A percentile compares a stretch with the other conserved stretches of the same genome.
Conservation (phyloP, 2,113 vertebrate genomes). For the Strix uralensis region DNA sequence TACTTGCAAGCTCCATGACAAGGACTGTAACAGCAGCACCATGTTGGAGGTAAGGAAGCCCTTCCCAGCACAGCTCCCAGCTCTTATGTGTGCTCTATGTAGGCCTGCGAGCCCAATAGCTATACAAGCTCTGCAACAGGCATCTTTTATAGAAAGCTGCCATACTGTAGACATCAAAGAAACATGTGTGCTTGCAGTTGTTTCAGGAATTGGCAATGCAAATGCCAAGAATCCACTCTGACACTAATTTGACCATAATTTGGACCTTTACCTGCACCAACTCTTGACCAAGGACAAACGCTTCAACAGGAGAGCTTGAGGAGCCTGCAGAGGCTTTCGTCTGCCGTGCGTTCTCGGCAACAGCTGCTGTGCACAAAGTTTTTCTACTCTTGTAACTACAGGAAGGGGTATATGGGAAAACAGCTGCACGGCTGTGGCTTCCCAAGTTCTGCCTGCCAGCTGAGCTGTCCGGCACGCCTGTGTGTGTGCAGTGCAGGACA, state of each 20-base stretch:
- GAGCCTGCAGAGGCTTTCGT: background rate
- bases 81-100: background rate
- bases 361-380: background rate
- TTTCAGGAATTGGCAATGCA: background rate
- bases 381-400: background rate
- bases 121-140: background rate
- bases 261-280: background rate
- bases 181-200: background rate
- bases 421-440: background rate
- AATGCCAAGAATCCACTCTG: background rate
- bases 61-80: background rate
- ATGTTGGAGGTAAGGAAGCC: background rate
- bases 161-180: background rate
- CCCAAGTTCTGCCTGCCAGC: background rate
- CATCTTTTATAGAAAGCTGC: background rate
- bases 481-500: background rate
- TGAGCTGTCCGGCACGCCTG: background rate
- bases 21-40: background rate
- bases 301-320: background rate
- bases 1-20: background rate
- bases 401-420: background rate
- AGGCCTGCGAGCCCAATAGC: background rate
- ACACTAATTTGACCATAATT: background rate
- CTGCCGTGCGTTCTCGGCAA: background rate
- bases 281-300: background rate